phyloP scores from a whole-genome alignment of 2,888 invertebrate species.

The Sphaerolaimus hirsutus region DNA sequence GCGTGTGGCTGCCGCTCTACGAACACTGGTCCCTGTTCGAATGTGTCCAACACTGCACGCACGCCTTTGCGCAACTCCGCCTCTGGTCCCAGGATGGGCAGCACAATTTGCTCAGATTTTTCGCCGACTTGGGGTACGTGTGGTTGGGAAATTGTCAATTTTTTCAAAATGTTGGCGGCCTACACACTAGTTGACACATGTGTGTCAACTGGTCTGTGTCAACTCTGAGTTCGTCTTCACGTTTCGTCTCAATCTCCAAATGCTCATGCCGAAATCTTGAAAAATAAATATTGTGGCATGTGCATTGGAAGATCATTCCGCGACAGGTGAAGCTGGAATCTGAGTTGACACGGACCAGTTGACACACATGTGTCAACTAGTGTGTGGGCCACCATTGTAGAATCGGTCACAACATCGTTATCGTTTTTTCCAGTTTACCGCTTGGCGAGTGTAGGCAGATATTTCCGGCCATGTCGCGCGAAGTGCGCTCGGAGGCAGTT shows the following conservation, averaged over 20 bases:
- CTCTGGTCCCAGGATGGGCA: constrained; percentile 69
- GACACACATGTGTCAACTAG: no score
- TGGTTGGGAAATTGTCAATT: neutral
- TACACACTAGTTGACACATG: no score
- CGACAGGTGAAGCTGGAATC: no score
- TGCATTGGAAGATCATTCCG: no score
- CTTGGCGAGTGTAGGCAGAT: neutral
- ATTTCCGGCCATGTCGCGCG: neutral
- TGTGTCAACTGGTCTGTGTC: no score
- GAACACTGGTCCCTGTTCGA: constrained; percentile 71
- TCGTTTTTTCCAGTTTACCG: neutral
- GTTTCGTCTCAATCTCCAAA: no score
- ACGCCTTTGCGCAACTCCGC: constrained; percentile 50
- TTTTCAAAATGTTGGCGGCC: neutral
- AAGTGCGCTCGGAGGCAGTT: neutral
- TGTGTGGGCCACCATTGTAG: no score
- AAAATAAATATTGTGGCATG: no score
- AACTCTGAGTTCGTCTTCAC: no score
- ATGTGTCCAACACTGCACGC: constrained; percentile 53
- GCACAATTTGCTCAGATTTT: constrained; percentile 50
- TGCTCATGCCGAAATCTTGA: no score
- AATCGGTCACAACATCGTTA: neutral
- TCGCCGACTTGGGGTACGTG: constrained; percentile 66
- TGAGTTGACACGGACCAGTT: no score
- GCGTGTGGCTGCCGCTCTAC: constrained; percentile 43